Base-by-base conservation (phyloP, 92 coral and sea anemone species). In the Heteractis magnifica region DNA sequence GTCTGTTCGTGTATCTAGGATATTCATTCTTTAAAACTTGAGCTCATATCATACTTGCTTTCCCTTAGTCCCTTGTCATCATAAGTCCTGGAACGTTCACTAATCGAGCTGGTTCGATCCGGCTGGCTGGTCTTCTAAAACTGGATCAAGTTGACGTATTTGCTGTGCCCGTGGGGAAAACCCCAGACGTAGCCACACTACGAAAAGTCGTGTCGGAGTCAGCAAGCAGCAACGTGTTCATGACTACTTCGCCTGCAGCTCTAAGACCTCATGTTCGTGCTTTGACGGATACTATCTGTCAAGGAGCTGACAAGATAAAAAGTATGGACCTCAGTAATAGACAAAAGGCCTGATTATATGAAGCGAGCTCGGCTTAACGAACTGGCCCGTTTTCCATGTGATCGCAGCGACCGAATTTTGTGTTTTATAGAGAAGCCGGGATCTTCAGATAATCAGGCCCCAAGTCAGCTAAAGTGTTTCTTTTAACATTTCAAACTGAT, bases 201-300 rank as follows among this genome's bases (percentile, higher is more conserved):
- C 85, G 83, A 72, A 85, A 87, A 82, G 56, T 92, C n/a, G 90
- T 86, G 2, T 87, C 92, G 5, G 84, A 88, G 6, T 65, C 81
- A 18, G 86, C 71, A 74, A 89, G 84, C 52, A 84, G 87, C 79
- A 90, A 89, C 79, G 87, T 90, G 4, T 92, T 89, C 80, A 52
- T 92, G 79, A 82, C 95, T 6, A 84, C 95, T 12, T 86, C 95
- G 15, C 81, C 79, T 78, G 65, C 79, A 70, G 89, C 93, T n/a
- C 81, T 92, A 19, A 82, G 85, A 34, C 92, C 92, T 18, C 84
- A 89, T 52, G 78, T 89, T 26, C 87, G 92, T 34, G 80, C 84
- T 52, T 71, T 89, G 6, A 86, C 92, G 6, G 71, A 82, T 34
- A 64, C 84, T 13, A 87, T 89, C 41, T 89, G 92, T 56, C 78